Base-by-base conservation (phyloP, 37 sponge, comb jelly and placozoan species). In the Hexactinellida sp. region DNA sequence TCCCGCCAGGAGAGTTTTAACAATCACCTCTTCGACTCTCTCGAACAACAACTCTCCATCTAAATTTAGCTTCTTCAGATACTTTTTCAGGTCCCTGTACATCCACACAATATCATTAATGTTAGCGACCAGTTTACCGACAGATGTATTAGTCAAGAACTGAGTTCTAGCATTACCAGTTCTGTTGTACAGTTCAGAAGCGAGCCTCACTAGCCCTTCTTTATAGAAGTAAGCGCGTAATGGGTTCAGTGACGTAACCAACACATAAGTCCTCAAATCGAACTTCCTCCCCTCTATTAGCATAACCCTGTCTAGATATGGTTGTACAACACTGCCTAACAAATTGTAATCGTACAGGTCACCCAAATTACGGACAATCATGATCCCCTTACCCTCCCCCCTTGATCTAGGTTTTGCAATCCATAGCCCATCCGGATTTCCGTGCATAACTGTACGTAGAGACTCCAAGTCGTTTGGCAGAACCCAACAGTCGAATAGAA, bases 361-460 rank as follows among this genome's bases (percentile, higher is more conserved):
- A 0, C 38, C 54, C 19, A 87, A 55, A 0, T 88, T 36, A 38
- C 83, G 82, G 0, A 89, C 90, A 0, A 94, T 88, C 87, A 91
- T 92, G 83, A 94, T 94, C 9, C 95, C 95, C 83, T 92, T 88
- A 0, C 95, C 95, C 63, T 94, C 95, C 47, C 95, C 95, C 37
- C 87, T 54, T 36, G 85, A 86, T 37, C 84, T 83, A 0, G 95
- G 95, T 54, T 94, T 94, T 13, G 91, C 92, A 37, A 94, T 92
- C 55, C 84, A 92, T n/a, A 51, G 83, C 36, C 89, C 82, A 39
- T 25, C 10, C 41, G 52, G 76, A 3, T 54, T 55, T 30, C 32
- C 76, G 1, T 34, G 51, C 91, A 92, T 89, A n/a, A 39, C 84
- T 0, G 24, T 39, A 63, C 89, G 38, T 24, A 94, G 82, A 0